A percentile compares a stretch with the other conserved stretches of the same genome.
Evolutionary conservation across 2,888 invertebrate genomes (phyloP).

Genomic region (Diloba caeruleocephala): DNA sequence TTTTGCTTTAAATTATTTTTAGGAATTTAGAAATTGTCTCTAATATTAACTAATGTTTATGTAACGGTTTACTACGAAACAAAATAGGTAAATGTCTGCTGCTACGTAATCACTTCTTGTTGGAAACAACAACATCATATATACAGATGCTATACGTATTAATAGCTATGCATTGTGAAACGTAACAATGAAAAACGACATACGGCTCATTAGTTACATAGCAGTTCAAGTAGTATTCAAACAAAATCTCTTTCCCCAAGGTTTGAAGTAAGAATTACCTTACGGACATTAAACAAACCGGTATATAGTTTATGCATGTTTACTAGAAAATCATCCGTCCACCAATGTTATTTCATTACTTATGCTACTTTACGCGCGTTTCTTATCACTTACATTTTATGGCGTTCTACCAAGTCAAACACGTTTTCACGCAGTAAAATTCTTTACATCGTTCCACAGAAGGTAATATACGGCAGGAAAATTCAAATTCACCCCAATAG

Average conservation of each 20-base stretch:
- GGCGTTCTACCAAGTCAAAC: slow-evolving; percentile 22
- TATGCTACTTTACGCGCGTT: slow-evolving; percentile 20
- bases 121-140: slow-evolving; percentile 15
- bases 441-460: slow-evolving; percentile 16
- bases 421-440: slow-evolving; percentile 35
- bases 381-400: slow-evolving; percentile 42
- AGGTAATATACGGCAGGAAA: slow-evolving; percentile 19
- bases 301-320: slow-evolving; percentile 4
- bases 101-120: background rate
- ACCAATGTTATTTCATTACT: slow-evolving; percentile 29
- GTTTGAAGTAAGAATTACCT: background rate
- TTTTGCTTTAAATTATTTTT: background rate
- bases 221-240: slow-evolving; percentile 29
- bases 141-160: slow-evolving; percentile 8
- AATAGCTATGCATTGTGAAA: slow-evolving; percentile 17
- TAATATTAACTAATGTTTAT: background rate
- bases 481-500: slow-evolving; percentile 4
- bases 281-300: background rate
- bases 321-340: slow-evolving; percentile 15
- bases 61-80: background rate
- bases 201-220: slow-evolving; percentile 32
- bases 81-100: background rate
- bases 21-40: background rate
- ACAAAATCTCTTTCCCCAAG: slow-evolving; percentile 8
- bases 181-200: slow-evolving; percentile 22